A percentile compares a stretch with the other conserved stretches of the same genome.
phyloP scores from a whole-genome alignment of 2,797 vertebrate genomes.

The Streptopelia turtur region DNA sequence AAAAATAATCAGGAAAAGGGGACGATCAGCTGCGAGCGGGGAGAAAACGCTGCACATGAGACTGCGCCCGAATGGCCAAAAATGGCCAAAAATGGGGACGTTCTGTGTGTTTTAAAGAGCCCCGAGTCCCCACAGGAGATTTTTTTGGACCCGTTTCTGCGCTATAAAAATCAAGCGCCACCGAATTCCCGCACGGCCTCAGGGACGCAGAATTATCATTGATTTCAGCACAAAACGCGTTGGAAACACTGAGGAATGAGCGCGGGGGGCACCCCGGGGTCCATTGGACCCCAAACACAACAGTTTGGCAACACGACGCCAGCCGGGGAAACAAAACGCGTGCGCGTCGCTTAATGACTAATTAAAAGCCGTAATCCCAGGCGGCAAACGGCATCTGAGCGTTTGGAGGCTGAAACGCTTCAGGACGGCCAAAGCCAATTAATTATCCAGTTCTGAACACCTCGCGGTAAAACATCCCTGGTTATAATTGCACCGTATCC shows the following conservation, averaged over 20 bases:
- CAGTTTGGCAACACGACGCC: not conserved
- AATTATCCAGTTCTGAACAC: not conserved
- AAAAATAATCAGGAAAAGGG: not conserved
- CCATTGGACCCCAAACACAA: not conserved
- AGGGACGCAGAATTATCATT: not conserved
- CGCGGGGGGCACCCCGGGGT: not conserved
- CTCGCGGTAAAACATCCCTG: not conserved
- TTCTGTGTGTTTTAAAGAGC: accelerated
- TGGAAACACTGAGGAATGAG: not conserved
- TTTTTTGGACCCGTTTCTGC: not conserved
- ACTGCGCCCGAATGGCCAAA: not conserved
- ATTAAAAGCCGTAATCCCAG: not conserved
- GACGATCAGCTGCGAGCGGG: not conserved
- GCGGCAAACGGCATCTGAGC: not conserved
- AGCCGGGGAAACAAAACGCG: not conserved
- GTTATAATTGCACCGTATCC: not conserved
- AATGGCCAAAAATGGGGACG: not conserved
- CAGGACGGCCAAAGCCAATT: not conserved
- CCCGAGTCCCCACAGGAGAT: not conserved
- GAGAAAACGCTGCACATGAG: not conserved
- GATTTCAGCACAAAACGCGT: not conserved
- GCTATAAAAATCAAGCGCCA: not conserved
- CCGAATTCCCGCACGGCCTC: not conserved
- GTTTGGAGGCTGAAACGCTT: not conserved
- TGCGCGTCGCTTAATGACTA: not conserved